phyloP scores from a whole-genome alignment of 2,888 invertebrate species.

The Zootermopsis nevadensis region DNA sequence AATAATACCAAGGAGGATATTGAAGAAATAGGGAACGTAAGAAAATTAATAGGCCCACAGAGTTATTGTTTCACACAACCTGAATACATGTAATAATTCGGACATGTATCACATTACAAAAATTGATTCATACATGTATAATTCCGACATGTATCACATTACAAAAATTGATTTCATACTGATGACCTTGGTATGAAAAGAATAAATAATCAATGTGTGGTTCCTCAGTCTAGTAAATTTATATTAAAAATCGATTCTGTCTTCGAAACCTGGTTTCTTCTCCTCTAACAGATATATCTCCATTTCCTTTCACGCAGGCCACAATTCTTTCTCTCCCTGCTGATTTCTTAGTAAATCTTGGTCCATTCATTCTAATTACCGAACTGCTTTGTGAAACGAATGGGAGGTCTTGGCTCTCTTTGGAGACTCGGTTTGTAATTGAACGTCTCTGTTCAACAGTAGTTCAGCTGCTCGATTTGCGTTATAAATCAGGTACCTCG shows the following conservation, averaged over 20 bases:
- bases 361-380: constrained; percentile 29
- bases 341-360: constrained; percentile 6
- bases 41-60: too few relatives aligned
- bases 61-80: too few relatives aligned
- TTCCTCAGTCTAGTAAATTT: background rate
- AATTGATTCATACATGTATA: too few relatives aligned
- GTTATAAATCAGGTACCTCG: background rate
- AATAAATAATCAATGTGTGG: background rate
- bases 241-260: background rate
- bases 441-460: constrained; percentile 17
- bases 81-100: too few relatives aligned
- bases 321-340: background rate
- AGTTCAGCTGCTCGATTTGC: background rate
- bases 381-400: background rate
- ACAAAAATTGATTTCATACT: too few relatives aligned
- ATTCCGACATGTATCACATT: too few relatives aligned
- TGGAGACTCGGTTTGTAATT: background rate
- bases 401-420: background rate
- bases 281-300: background rate
- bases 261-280: background rate
- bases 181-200: too few relatives aligned
- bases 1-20: too few relatives aligned
- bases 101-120: too few relatives aligned
- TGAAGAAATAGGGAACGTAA: too few relatives aligned
- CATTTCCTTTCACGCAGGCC: background rate